Evolutionary conservation across 2,888 invertebrate species (phyloP).

Genomic region (Sycophila texana): DNA sequence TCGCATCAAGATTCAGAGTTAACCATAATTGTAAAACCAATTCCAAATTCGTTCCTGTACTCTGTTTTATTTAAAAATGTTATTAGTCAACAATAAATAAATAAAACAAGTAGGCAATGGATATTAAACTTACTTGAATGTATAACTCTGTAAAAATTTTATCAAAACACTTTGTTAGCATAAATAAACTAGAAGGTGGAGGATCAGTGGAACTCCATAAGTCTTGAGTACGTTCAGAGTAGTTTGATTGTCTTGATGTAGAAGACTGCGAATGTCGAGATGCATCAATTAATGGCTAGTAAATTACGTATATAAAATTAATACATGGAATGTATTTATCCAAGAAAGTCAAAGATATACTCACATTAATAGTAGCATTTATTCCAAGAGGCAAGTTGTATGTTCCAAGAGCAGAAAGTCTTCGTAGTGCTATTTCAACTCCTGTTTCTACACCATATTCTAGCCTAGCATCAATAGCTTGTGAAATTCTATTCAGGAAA

Average conservation of each 20-base stretch:
- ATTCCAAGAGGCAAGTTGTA: constrained; percentile 80
- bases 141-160: constrained; percentile 83
- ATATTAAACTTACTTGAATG: constrained; percentile 72
- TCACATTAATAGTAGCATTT: constrained; percentile 74
- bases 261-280: constrained; percentile 51
- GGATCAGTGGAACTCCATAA: constrained; percentile 66
- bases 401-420: constrained; percentile 82
- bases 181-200: constrained; percentile 74
- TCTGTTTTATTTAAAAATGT: constrained; percentile 72
- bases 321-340: neutral
- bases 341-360: constrained; percentile 53
- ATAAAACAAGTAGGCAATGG: neutral
- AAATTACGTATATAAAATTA: constrained; percentile 2
- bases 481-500: constrained; percentile 78
- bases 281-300: constrained; percentile 57
- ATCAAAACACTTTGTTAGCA: constrained; percentile 84
- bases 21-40: constrained; percentile 91
- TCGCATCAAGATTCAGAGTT: constrained; percentile 84
- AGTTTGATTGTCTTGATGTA: constrained; percentile 58
- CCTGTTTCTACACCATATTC: constrained; percentile 87
- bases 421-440: constrained; percentile 85
- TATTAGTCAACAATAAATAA: constrained; percentile 16
- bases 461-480: constrained; percentile 86
- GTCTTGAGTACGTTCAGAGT: constrained; percentile 66
- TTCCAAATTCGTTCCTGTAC: constrained; percentile 87